phyloP scores from a whole-genome alignment of 2,797 vertebrate genomes.

The Cygnus olor region DNA sequence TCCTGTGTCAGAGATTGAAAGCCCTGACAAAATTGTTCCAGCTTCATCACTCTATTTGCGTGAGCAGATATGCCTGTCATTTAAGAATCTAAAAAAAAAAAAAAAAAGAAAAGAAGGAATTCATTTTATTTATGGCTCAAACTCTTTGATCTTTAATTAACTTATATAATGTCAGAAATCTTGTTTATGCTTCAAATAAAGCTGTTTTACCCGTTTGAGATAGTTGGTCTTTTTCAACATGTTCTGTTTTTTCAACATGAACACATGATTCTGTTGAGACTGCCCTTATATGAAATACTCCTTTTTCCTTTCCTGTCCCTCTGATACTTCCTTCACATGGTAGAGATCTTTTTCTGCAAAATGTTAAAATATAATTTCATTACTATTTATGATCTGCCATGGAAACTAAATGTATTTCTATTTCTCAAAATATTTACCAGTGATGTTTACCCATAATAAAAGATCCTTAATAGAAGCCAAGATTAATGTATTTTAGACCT shows the following conservation, averaged over 20 bases:
- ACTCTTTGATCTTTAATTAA: conserved; percentile 15
- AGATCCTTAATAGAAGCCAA: not conserved
- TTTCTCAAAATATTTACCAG: not conserved
- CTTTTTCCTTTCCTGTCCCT: not conserved
- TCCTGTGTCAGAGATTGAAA: not conserved
- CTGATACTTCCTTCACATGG: not conserved
- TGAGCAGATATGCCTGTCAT: not conserved
- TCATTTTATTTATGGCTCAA: not conserved
- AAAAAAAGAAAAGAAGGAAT: not conserved
- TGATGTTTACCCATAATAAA: not conserved
- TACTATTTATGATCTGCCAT: not conserved
- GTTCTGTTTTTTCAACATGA: not conserved
- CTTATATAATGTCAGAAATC: not conserved
- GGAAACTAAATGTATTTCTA: not conserved
- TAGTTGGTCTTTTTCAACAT: not conserved
- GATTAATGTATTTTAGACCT: not conserved
- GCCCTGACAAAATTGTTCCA: not conserved
- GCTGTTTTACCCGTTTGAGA: not conserved
- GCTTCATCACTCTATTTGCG: not conserved
- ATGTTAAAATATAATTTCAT: not conserved
- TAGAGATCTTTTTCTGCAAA: not conserved
- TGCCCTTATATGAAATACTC: not conserved
- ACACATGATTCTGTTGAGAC: not conserved
- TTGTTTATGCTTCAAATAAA: not conserved
- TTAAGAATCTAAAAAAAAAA: not conserved